A percentile compares a stretch with the other conserved stretches of the same genome.
Evolutionary conservation across 2,888 invertebrate species (phyloP).

Genomic region (Subacronicta megacephala): DNA sequence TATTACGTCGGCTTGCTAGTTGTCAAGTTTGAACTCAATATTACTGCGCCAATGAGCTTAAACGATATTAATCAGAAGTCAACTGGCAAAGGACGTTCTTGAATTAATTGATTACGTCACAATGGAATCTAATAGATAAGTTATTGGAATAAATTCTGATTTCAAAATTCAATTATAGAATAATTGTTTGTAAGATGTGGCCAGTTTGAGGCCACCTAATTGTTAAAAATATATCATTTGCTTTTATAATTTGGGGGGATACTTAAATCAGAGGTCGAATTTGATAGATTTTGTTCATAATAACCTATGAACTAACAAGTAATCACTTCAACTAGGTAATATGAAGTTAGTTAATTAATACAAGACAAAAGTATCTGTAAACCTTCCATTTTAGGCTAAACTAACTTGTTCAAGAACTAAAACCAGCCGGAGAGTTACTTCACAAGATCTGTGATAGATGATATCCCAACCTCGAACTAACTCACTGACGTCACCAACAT

Average conservation of each 20-base stretch:
- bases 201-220: too few relatives aligned
- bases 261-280: too few relatives aligned
- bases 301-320: too few relatives aligned
- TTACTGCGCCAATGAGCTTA: constrained; percentile 1
- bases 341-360: too few relatives aligned
- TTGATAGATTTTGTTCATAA: too few relatives aligned
- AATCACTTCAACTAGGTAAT: too few relatives aligned
- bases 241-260: too few relatives aligned
- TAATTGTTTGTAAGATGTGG: constrained; percentile 11
- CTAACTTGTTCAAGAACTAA: too few relatives aligned
- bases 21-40: neutral
- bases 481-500: constrained; percentile 27
- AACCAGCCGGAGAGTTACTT: neutral
- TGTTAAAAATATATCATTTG: too few relatives aligned
- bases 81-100: constrained; percentile 11
- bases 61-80: constrained; percentile 15
- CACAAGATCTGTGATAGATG: constrained; percentile 23
- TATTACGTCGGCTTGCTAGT: too few relatives aligned
- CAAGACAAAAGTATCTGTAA: too few relatives aligned
- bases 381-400: too few relatives aligned
- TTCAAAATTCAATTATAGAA: constrained; percentile 27
- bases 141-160: constrained; percentile 38
- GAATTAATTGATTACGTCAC: constrained; percentile 41
- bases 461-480: constrained; percentile 29
- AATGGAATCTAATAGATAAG: constrained; percentile 23